Base-by-base conservation (phyloP, 1,140 invertebrate genomes). In the Calosoma granatense region DNA sequence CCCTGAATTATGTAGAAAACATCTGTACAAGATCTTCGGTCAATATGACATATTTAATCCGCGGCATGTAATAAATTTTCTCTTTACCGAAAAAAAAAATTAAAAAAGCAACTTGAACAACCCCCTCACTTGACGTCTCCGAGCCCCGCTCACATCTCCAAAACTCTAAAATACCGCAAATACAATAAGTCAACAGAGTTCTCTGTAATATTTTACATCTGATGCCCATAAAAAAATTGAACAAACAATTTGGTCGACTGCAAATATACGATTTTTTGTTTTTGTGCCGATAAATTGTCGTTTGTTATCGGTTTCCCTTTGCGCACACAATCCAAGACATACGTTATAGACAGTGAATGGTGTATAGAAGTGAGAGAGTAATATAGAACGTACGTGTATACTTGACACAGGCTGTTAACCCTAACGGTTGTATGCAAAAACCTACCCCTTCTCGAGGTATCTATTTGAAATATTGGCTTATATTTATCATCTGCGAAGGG, bases 401-500 rank as follows among this genome's bases (percentile, higher is more conserved):
- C 3, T 17, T 9, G 6, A 9, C 9, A 47, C 41, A 47, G 4
- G 41, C 26, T 17, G 41, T 9, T 47, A n/a, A 9, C 17, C 41
- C 17, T 47, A 47, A 47, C 41, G 41, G 41, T 12, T 21, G 22
- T 54, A 61, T 59, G 60, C 58, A 62, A 60, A 62, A 62, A 60
- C 54, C 26, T 22, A 57, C 59, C 59, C 41, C 56, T 58, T 47
- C 53, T 21, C 21, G 59, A 62, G 58, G 58, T 59, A 60, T 62
- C 61, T 62, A 60, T 58, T 53, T 62, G 59, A 62, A 62, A 62
- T 62, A 62, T 62, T 60, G 57, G 56, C 43, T 58, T 60, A 54
- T 63, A 63, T 63, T 63, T 63, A 63, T 63, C 61, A 63, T 58
- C 56, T 52, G 59, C 51, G 41, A 59, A 62, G 60, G 58, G 54